Conservation (phyloP, 2,797 vertebrate species). For the Malurus leucopterus region DNA sequence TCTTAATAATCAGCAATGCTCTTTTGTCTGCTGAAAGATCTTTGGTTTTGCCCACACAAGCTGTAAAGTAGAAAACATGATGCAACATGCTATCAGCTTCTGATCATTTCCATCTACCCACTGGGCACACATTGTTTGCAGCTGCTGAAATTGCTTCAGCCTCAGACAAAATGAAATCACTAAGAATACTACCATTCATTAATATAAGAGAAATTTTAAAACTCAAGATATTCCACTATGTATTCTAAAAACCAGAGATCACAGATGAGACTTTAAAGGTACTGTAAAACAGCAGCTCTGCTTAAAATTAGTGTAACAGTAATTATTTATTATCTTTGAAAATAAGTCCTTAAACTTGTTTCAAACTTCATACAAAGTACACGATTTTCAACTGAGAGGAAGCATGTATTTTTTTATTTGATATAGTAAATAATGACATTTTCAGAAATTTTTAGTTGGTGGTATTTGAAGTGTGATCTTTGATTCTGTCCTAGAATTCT, state of each 20-base stretch:
- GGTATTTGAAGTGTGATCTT: background rate
- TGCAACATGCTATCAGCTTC: conserved; percentile 7
- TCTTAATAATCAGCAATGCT: conserved; percentile 43
- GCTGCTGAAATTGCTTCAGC: background rate
- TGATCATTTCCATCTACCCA: background rate
- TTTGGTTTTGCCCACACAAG: conserved; percentile 12
- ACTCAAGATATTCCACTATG: background rate
- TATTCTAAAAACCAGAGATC: background rate
- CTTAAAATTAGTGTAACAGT: background rate
- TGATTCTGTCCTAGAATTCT: background rate
- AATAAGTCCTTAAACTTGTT: background rate
- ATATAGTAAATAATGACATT: background rate
- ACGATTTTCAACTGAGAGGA: background rate
- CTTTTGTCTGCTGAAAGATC: conserved; percentile 30
- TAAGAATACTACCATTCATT: background rate
- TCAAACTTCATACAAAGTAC: background rate
- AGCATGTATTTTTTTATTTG: background rate
- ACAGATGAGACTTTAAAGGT: background rate
- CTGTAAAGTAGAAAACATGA: conserved; percentile 4
- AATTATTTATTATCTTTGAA: background rate
- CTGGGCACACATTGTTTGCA: background rate
- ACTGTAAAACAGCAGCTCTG: background rate
- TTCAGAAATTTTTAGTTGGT: background rate
- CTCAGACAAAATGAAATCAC: background rate
- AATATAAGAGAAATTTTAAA: background rate